Evolutionary conservation across 2,113 vertebrate genomes (phyloP).

Genomic region (Apeltes quadracus): DNA sequence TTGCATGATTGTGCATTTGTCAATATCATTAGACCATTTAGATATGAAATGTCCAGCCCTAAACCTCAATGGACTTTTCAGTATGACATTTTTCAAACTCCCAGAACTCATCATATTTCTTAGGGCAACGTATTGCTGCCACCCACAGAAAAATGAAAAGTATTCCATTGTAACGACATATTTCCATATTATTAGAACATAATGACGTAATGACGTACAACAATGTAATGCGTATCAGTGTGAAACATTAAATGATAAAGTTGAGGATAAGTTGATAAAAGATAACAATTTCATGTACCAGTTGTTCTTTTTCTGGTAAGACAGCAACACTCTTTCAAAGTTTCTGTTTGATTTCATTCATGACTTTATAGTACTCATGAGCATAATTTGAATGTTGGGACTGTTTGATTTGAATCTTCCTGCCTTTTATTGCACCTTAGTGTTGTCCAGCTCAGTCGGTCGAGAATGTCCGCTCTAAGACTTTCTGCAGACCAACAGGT

Average conservation of each 20-base stretch:
- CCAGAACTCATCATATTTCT: not conserved
- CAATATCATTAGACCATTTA: not conserved
- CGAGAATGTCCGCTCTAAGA: not conserved
- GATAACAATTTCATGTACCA: too few relatives aligned
- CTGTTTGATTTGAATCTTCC: slow-evolving; percentile 8
- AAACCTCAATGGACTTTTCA: not conserved
- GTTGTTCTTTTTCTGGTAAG: not conserved
- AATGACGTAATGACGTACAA: not conserved
- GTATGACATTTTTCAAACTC: not conserved
- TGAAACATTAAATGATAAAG: not conserved
- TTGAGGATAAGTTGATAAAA: too few relatives aligned
- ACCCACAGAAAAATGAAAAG: not conserved
- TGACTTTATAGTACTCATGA: not conserved
- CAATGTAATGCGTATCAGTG: not conserved
- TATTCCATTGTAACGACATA: not conserved
- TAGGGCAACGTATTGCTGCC: not conserved
- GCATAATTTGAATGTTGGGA: not conserved
- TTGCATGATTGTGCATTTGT: not conserved
- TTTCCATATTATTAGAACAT: not conserved
- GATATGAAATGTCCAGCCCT: not conserved
- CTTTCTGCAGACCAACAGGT: slow-evolving; percentile 30
- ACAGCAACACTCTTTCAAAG: too few relatives aligned
- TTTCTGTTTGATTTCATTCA: not conserved
- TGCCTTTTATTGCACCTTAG: slow-evolving; percentile 9
- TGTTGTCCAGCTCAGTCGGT: slow-evolving; percentile 9